Conservation (phyloP, 2,113 vertebrate species). For the Dermatemys mawii region DNA sequence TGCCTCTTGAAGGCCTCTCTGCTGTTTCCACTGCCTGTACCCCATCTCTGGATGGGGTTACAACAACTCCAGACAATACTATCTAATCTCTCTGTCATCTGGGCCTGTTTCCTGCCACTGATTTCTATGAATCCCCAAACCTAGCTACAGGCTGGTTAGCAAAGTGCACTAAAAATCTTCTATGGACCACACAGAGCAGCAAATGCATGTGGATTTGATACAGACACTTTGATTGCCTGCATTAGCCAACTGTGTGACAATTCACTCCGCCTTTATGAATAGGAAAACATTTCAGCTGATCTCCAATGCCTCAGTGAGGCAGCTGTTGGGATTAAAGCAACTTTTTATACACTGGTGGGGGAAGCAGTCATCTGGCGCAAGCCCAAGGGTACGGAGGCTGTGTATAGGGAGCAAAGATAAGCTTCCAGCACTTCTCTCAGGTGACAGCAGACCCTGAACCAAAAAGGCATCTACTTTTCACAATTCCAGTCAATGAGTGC, state of each 20-base stretch:
- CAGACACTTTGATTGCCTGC: neutral
- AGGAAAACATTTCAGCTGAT: neutral
- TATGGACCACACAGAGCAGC: too few species aligned
- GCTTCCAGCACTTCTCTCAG: neutral
- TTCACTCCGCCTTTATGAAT: neutral
- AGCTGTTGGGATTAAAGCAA: neutral
- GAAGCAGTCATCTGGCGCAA: neutral
- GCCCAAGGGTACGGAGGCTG: neutral
- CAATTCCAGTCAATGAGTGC: neutral
- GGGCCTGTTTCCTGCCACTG: neutral
- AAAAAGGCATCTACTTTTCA: rapidly evolving
- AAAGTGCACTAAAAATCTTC: neutral
- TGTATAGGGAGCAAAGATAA: neutral
- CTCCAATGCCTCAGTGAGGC: neutral
- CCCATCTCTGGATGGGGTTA: neutral
- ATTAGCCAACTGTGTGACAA: neutral
- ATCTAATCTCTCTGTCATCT: neutral
- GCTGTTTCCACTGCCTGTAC: neutral
- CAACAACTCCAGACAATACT: neutral
- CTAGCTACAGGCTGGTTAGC: neutral
- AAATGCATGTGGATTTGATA: neutral
- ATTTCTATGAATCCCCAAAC: neutral
- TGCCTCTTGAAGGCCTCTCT: neutral
- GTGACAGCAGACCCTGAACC: neutral
- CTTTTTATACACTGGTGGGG: neutral